These are phyloP conservation scores for Zenarchopterus dispar DNA, from an alignment of 2,797 vertebrate genomes.

Conservation along the genomic window DNA sequence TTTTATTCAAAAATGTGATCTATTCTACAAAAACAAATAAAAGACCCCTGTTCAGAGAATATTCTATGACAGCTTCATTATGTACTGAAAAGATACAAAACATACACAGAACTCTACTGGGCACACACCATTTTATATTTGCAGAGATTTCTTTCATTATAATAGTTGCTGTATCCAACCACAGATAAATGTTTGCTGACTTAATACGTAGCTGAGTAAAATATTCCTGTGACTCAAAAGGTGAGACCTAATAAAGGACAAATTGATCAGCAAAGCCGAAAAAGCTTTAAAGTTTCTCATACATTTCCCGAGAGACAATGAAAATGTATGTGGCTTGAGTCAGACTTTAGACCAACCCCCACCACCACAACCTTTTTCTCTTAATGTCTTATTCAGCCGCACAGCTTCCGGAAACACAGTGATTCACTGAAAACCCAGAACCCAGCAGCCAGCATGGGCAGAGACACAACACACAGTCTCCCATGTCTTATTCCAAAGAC, in stretches of 20 bases:
- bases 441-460: conserved; percentile 23
- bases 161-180: not conserved
- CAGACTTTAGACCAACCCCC: conserved; percentile 18
- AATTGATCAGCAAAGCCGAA: conserved; percentile 1
- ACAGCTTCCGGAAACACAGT: conserved; percentile 55
- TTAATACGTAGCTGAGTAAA: too few relatives aligned
- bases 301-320: conserved; percentile 25
- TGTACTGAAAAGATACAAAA: conserved; percentile 2
- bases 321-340: conserved; percentile 15
- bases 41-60: not conserved
- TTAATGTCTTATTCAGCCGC: conserved; percentile 51
- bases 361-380: not conserved
- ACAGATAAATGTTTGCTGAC: too few relatives aligned
- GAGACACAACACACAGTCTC: conserved; percentile 11
- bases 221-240: too few relatives aligned
- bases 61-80: not conserved
- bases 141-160: conserved; percentile 1
- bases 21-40: not conserved
- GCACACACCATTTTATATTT: conserved; percentile 5
- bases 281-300: conserved; percentile 7
- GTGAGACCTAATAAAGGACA: conserved; percentile 11
- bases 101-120: conserved; percentile 1
- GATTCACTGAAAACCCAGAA: conserved; percentile 54
- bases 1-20: not conserved
- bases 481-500: conserved; percentile 23